Base-by-base conservation (phyloP, 2,888 invertebrate species). In the Aporophyla lueneburgensis region DNA sequence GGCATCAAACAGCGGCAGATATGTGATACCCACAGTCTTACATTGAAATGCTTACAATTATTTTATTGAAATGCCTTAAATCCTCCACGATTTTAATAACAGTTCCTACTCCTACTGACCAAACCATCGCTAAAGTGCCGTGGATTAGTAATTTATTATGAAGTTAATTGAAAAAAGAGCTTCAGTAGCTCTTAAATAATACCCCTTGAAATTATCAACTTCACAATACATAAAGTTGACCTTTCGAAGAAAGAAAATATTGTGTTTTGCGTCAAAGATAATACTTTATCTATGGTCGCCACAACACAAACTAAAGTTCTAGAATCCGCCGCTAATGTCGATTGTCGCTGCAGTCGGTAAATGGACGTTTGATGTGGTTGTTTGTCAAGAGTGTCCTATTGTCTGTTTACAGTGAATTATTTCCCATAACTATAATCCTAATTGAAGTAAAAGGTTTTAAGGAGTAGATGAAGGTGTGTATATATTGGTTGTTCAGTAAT, bases 401-500 rank as follows among this genome's bases (percentile, higher is more conserved):
- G 95, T 97, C 97, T 97, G 97, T 97, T 97, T 97, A 97, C 97
- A 97, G 97, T 97, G 96, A 94, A 93, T 94, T 94, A 93, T 91
- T 94, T 91, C 93, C 90, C 91, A 91, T 93, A 93, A 93, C 89
- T 94, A 93, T 95, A 95, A 94, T 96, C 95, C 93, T 93, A 93
- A 92, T 95, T 93, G 92, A 93, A 95, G 96, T 94, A 91, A 91
- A 95, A 93, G 92, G 93, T 94, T 95, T 93, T 93, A 92, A 97
- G 97, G 97, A 97, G 97, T 97, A 97, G 97, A 97, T 97, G 97
- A 97, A 97, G 97, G 97, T 97, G 95, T 89, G 89, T 91, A 87
- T 84, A 80, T 83, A 76, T 83, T 83, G 86, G 84, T 86, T 85
- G 43, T 66, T 84, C 84, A 74, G 68, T 91, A 89, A 90, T 90